Conservation (phyloP, 2,113 vertebrate species). For the Lates calcarifer region DNA sequence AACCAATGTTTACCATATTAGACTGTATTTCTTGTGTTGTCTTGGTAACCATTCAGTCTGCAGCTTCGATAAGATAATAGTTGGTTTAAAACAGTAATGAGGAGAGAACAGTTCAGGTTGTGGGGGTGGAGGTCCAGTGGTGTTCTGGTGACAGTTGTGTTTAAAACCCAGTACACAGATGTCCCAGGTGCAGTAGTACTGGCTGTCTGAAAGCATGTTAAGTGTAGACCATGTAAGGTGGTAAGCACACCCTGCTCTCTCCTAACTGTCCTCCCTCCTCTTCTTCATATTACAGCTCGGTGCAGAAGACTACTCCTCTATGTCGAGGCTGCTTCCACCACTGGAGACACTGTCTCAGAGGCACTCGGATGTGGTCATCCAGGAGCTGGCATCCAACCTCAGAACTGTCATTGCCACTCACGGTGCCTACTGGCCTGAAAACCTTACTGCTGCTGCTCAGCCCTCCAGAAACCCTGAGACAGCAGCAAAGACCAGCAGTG, state of each 20-base stretch:
- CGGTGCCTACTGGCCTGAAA: conserved; percentile 83
- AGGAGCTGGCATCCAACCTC: conserved; percentile 91
- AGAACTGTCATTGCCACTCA: conserved; percentile 90
- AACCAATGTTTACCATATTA: too few species aligned
- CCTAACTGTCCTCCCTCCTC: background rate
- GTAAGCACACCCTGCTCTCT: background rate
- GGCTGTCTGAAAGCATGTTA: background rate
- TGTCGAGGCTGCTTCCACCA: conserved; percentile 85
- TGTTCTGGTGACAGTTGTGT: too few species aligned
- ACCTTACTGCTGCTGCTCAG: conserved; percentile 58
- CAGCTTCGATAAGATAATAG: too few species aligned
- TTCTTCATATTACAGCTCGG: conserved; percentile 80
- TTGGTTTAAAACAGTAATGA: too few species aligned
- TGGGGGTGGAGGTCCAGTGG: too few species aligned
- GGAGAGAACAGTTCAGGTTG: too few species aligned
- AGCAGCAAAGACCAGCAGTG: background rate
- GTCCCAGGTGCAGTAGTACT: background rate
- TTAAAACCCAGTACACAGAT: too few species aligned
- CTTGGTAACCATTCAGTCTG: too few species aligned
- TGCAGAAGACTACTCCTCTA: conserved; percentile 83
- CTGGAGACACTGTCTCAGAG: conserved; percentile 86
- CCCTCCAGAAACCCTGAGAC: background rate
- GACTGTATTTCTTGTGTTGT: too few species aligned
- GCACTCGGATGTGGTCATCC: conserved; percentile 88
- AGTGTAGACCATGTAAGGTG: background rate